Evolutionary conservation across 92 coral and sea anemone genomes (phyloP).

Genomic region (Umimayanthus kanabou): DNA sequence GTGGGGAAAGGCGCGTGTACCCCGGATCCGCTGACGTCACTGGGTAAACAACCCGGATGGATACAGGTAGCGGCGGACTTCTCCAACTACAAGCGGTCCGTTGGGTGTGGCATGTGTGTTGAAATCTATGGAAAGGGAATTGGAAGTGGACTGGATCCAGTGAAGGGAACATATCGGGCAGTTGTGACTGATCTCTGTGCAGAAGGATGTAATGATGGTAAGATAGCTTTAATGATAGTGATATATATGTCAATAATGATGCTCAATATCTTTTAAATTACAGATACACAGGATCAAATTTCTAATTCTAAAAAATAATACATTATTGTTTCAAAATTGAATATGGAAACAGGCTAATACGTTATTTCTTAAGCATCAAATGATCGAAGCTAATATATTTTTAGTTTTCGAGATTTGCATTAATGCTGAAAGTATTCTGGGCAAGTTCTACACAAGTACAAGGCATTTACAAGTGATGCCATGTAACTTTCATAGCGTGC

Average conservation of each 20-base stretch:
- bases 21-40: slow-evolving; percentile 39
- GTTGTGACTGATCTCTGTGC: slow-evolving; percentile 42
- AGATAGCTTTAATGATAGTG: background rate
- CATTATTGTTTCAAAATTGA: no score
- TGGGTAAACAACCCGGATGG: slow-evolving; percentile 46
- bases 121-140: slow-evolving; percentile 36
- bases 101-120: slow-evolving; percentile 45
- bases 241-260: background rate
- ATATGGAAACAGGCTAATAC: no score
- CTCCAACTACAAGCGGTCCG: slow-evolving; percentile 41
- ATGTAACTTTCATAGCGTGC: no score
- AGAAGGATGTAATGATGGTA: slow-evolving; percentile 39
- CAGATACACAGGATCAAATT: no score
- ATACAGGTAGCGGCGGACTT: slow-evolving; percentile 40
- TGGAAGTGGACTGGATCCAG: slow-evolving; percentile 43
- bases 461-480: no score
- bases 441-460: no score
- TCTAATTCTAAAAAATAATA: no score
- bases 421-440: no score
- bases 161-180: slow-evolving; percentile 36
- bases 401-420: no score
- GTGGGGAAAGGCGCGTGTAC: slow-evolving; percentile 44
- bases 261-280: no score
- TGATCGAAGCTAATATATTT: no score
- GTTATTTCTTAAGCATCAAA: no score